These are phyloP conservation scores for Pelodiscus sinensis DNA, from an alignment of 2,113 vertebrate genomes.

Conservation along the genomic window DNA sequence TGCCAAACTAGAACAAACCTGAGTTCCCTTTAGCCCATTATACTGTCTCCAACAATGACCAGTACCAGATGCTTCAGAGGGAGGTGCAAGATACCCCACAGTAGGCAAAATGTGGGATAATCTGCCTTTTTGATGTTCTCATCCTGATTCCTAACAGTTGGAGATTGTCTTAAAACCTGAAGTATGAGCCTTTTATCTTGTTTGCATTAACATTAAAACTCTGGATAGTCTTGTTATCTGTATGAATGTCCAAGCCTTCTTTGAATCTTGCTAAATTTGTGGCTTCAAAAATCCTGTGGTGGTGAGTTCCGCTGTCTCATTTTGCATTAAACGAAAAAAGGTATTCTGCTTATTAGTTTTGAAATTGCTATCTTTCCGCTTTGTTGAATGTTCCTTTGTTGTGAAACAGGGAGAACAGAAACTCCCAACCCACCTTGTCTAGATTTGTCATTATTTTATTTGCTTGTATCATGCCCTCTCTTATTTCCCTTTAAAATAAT, in stretches of 20 bases:
- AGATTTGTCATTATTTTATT: background rate
- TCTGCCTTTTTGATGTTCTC: background rate
- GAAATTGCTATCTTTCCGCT: background rate
- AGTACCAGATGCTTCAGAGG: background rate
- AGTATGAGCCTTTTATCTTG: background rate
- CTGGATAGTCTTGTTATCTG: background rate
- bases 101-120: background rate
- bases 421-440: background rate
- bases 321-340: background rate
- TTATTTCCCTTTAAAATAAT: background rate
- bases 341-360: background rate
- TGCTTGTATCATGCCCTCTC: background rate
- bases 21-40: background rate
- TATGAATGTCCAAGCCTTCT: background rate
- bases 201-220: background rate
- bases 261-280: background rate
- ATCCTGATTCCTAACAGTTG: background rate
- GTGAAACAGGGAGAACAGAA: background rate
- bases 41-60: background rate
- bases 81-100: background rate
- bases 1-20: background rate
- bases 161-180: slow-evolving; percentile 13
- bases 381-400: background rate
- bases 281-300: background rate
- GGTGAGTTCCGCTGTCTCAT: background rate